Base-by-base conservation (phyloP, 2,113 vertebrate species). In the Callopanchax toddi region DNA sequence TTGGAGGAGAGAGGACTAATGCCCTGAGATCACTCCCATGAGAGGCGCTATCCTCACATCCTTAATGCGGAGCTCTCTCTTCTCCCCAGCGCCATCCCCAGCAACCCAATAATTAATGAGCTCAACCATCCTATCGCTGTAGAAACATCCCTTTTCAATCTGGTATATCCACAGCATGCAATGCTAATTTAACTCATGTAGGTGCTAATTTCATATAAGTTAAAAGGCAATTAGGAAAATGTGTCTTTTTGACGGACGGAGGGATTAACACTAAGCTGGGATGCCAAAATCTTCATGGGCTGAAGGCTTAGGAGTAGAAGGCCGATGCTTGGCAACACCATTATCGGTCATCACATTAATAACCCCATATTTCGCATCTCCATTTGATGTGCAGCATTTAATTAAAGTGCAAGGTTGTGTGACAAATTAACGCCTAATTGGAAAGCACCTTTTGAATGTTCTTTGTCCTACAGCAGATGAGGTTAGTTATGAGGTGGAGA, bases 341-440 rank as follows among this genome's bases (percentile, higher is more conserved):
- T 91, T 92, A 93, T 93, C 92, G 84, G 92, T 92, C 91, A 92
- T 93, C 91, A 73, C 67, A 45, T 83, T 92, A 92, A 91, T 91
- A 88, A 89, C 85, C 86, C 45, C 83, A 78, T 85, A 80, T 89
- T 90, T 91, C 81, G 87, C 84, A 88, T 90, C 84, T 84, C 79
- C 77, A 81, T 78, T 84, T 80, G 79, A 90, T 87, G 86, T 86
- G 89, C 80, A 89, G 74, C 81, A 88, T 91, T 91, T 92, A 91
- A 93, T 92, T 92, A 92, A 90, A 89, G 84, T 84, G 77, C 50
- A 66, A 83, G 77, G 76, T 84, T 72, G 89, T 82, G 81, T 90
- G 88, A 91, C 79, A 58, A 91, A 92, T 91, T 82, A 86, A 83
- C 67, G 68, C 44, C 60, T 89, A 91, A 91, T 92, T 92, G 87